Evolutionary conservation across 2,797 vertebrate species (phyloP), one percentile per base, ranked within the genome.

Genomic region (Ciconia nigra): DNA sequence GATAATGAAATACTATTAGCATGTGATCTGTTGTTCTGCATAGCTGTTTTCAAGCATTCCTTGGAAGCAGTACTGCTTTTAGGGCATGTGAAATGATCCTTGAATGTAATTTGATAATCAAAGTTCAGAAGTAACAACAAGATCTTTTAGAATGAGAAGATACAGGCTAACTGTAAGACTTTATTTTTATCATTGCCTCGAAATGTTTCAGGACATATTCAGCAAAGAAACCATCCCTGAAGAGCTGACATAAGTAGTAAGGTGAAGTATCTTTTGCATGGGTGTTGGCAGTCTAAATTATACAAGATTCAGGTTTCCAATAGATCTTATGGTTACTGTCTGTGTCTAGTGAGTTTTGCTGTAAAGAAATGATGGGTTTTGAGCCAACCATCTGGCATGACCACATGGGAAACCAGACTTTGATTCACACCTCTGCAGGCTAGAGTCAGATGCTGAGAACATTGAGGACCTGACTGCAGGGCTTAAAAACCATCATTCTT

Each of bases 351-450:
- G 92, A 96, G 91, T 93, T 96, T 90, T 94, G 79, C 94, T 94
- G 84, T 92, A 96, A 95, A 94, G 95, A 97, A 96, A 95, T 80
- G n/a, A 90, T 89, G 67, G 55, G 89, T 5, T 95, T 96, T 86
- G 77, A 95, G 94, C 87, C 93, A 96, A 96, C 95, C 96, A 96
- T 95, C 95, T 97, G 97, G 91, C 31, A 7, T 88, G 90, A 83
- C 95, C 96, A 95, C 96, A 96, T 97, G 96, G 95, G 91, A 96
- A 97, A 97, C 65, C 83, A 97, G 95, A 96, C 93, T 95, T 92
- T 94, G 96, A 95, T 96, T 96, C 91, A 96, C 96, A 96, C 95
- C 94, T 97, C 96, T 96, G 92, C 91, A 95, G 91, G 94, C 93
- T 95, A 49, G 65, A 96, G 94, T 97, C 94, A 93, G 95, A 94